These are phyloP conservation scores for Neogobius melanostomus DNA, from an alignment of 2,113 vertebrate species.

Conservation along the genomic window DNA sequence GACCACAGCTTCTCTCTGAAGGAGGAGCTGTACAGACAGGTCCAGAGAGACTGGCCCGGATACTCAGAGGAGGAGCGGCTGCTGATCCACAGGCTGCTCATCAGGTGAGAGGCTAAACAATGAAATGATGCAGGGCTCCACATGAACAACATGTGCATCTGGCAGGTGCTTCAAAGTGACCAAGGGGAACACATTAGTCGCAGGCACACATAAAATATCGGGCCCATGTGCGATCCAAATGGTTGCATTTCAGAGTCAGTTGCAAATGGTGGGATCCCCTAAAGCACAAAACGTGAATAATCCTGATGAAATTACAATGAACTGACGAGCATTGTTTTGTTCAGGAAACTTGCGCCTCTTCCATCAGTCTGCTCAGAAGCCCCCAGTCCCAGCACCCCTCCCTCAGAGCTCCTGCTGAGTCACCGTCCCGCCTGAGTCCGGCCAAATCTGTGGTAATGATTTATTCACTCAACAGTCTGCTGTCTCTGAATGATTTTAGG, in stretches of 20 bases:
- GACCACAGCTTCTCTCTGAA: conserved; percentile 77
- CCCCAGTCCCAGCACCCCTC: conserved; percentile 76
- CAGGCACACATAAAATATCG: too few relatives aligned
- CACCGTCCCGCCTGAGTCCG: conserved; percentile 77
- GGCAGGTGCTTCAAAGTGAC: too few relatives aligned
- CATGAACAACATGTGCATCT: too few relatives aligned
- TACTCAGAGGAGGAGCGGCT: conserved; percentile 79
- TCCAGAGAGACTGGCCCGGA: conserved; percentile 76
- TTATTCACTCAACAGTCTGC: conserved; percentile 24
- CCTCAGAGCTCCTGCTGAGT: conserved; percentile 75
- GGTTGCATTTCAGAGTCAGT: background rate
- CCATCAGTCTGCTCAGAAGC: conserved; percentile 72
- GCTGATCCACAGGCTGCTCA: conserved; percentile 69
- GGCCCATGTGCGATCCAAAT: too few relatives aligned
- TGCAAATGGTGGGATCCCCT: background rate
- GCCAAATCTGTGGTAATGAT: conserved; percentile 78
- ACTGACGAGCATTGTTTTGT: conserved; percentile 23
- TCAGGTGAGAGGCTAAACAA: conserved; percentile 63
- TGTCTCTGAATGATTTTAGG: too few relatives aligned
- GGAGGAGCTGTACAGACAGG: conserved; percentile 70
- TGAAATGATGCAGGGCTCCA: background rate
- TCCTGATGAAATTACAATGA: conserved; percentile 38
- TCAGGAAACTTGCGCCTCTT: conserved; percentile 77
- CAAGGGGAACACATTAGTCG: too few relatives aligned
- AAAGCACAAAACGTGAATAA: background rate